Percentiles rank a stretch among this genome's conserved stretches.
Conservation (phyloP, 2,888 invertebrate genomes). For the Dryobotodes eremita region DNA sequence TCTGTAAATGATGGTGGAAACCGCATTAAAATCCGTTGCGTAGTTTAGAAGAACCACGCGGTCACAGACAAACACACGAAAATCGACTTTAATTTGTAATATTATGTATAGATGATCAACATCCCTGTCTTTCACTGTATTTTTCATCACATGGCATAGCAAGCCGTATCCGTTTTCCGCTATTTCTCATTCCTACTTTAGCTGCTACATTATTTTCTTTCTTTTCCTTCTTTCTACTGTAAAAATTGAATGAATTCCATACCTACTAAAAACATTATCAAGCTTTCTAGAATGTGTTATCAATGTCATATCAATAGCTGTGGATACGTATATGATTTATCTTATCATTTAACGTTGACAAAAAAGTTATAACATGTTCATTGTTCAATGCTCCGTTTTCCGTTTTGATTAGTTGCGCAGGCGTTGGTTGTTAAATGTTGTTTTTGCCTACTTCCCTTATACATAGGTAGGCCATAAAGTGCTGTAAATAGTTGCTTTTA, state of each 20-base stretch:
- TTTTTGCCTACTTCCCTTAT: conserved; percentile 23
- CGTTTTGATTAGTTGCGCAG: conserved; percentile 20
- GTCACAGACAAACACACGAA: no score
- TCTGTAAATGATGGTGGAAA: no score
- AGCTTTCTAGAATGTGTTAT: conserved; percentile 43
- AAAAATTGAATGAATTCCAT: not conserved
- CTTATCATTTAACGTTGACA: conserved; percentile 50
- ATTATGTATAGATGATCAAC: not conserved
- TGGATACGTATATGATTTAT: conserved; percentile 21
- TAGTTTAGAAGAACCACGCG: no score
- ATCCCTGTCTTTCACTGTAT: not conserved
- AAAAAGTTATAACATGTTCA: conserved; percentile 17
- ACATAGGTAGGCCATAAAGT: not conserved
- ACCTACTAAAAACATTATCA: conserved; percentile 27
- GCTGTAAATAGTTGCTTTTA: not conserved
- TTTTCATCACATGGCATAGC: not conserved
- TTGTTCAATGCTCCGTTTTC: conserved; percentile 32
- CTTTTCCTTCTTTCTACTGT: not conserved
- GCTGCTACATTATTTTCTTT: not conserved
- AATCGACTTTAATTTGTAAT: no score
- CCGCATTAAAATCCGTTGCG: no score
- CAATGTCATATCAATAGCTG: conserved; percentile 47
- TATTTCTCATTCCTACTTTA: not conserved
- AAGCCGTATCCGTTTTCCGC: not conserved
- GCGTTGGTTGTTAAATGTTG: not conserved